These are phyloP conservation scores for Bothrops jararaca DNA, from an alignment of 2,113 vertebrate genomes.

Conservation along the genomic window DNA sequence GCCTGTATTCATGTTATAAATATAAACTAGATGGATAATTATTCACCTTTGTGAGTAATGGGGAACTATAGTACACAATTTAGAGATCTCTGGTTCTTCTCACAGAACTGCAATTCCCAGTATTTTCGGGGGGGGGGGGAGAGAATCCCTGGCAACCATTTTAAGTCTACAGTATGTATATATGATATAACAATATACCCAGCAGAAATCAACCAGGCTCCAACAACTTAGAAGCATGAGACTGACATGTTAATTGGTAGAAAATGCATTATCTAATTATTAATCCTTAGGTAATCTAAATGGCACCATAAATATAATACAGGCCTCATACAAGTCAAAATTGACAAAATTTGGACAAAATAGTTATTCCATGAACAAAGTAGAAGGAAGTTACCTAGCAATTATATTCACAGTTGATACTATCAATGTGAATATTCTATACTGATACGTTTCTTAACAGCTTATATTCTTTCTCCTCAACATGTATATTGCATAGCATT, in stretches of 20 bases:
- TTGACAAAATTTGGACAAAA: background rate
- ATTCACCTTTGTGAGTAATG: background rate
- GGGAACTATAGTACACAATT: background rate
- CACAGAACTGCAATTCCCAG: background rate
- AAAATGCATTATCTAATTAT: background rate
- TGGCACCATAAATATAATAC: background rate
- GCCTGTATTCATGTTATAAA: background rate
- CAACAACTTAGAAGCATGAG: background rate
- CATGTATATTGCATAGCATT: background rate
- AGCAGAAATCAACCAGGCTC: background rate
- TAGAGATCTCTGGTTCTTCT: background rate
- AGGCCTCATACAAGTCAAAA: background rate
- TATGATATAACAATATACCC: background rate
- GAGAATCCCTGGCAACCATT: background rate
- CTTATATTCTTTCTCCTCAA: background rate
- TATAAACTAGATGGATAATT: background rate
- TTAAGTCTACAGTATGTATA: background rate
- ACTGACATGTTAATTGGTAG: background rate
- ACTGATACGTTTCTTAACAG: background rate
- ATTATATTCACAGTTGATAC: background rate
- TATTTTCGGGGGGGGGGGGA: background rate
- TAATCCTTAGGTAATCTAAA: background rate
- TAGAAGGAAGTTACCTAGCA: background rate
- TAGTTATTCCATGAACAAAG: background rate
- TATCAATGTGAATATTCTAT: background rate